phyloP scores from a whole-genome alignment of 2,113 vertebrate species.

The Grammomys surdaster region DNA sequence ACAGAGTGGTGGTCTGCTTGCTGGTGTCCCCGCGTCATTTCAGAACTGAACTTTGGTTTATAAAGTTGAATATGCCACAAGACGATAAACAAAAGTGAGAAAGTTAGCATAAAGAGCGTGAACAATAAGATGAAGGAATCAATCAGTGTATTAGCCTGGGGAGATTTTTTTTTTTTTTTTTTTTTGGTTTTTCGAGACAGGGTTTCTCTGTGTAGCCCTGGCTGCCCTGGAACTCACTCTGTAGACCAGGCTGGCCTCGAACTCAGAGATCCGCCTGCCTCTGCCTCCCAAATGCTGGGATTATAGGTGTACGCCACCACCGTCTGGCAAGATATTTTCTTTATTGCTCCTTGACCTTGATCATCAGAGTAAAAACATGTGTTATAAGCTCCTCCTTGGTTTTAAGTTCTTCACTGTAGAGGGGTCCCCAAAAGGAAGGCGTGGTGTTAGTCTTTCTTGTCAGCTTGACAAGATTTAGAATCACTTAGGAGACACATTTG shows the following conservation, averaged over 20 bases:
- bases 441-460: neutral
- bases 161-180: neutral
- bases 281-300: too few species aligned
- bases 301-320: too few species aligned
- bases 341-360: neutral
- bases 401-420: neutral
- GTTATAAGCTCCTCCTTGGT: neutral
- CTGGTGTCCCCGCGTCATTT: neutral
- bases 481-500: neutral
- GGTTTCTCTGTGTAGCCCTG: too few species aligned
- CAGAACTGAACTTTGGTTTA: neutral
- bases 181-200: too few species aligned
- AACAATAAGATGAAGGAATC: neutral
- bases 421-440: neutral
- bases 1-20: neutral
- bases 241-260: too few species aligned
- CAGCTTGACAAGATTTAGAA: neutral
- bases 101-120: neutral
- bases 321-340: too few species aligned
- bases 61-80: neutral
- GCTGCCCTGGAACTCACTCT: too few species aligned
- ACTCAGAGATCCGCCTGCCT: too few species aligned
- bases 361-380: neutral
- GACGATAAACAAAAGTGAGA: neutral
- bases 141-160: neutral